Percentiles rank a stretch among this genome's conserved stretches.
Evolutionary conservation across 1,140 invertebrate genomes (phyloP).

Genomic region (Pachyrhynchus sulphureomaculatus): DNA sequence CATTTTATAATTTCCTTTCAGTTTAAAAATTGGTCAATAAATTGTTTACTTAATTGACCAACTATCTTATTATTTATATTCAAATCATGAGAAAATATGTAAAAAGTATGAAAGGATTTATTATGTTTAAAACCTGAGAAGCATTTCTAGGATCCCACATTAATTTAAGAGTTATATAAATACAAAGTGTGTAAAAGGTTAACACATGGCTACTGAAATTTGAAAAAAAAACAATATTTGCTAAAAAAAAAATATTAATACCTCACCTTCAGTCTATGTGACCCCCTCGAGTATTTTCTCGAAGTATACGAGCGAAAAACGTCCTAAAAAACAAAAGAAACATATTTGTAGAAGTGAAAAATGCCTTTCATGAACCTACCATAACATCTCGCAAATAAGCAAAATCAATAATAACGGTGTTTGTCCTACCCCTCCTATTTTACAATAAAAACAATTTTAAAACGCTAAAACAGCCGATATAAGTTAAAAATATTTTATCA

Average conservation of each 20-base stretch:
- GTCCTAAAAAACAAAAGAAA: conserved; percentile 4
- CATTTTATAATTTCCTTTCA: too few relatives aligned
- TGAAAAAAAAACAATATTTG: too few relatives aligned
- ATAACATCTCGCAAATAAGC: conserved; percentile 12
- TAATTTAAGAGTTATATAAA: too few relatives aligned
- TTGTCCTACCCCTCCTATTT: conserved; percentile 12
- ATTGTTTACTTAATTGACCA: too few relatives aligned
- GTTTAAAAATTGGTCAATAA: too few relatives aligned
- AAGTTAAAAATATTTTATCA: background rate
- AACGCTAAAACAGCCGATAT: background rate
- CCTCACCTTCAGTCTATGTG: conserved; percentile 7
- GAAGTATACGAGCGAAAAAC: conserved; percentile 4
- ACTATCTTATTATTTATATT: too few relatives aligned
- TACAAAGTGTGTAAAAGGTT: too few relatives aligned
- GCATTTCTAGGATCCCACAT: too few relatives aligned
- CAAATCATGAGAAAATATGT: too few relatives aligned
- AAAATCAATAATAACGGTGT: conserved; percentile 24
- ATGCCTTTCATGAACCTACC: conserved; percentile 7
- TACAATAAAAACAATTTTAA: background rate
- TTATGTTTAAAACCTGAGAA: too few relatives aligned
- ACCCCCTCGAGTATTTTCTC: conserved; percentile 7
- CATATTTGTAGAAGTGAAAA: background rate
- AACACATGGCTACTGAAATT: too few relatives aligned
- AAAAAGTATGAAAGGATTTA: too few relatives aligned
- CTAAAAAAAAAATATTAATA: background rate